These are phyloP conservation scores for Muricea muricata DNA, from an alignment of 92 coral and sea anemone species.

Conservation along the genomic window DNA sequence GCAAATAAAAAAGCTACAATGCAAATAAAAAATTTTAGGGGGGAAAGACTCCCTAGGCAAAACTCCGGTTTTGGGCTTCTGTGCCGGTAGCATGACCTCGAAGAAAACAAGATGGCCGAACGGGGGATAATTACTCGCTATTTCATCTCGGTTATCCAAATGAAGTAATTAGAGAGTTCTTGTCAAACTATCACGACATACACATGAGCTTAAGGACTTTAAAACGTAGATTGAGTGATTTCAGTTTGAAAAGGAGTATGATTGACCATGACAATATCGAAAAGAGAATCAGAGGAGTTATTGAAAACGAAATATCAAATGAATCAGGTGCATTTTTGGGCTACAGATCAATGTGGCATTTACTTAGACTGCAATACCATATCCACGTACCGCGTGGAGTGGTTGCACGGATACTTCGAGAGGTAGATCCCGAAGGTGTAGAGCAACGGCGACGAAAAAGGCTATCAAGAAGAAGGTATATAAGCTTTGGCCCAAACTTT, in stretches of 20 bases:
- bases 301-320: constrained; percentile 15
- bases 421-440: constrained; percentile 64
- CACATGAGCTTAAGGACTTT: constrained; percentile 53
- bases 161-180: constrained; percentile 54
- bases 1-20: too few relatives aligned
- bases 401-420: constrained; percentile 44
- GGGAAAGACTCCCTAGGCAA: too few relatives aligned
- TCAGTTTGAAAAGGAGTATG: constrained; percentile 34
- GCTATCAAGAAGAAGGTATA: constrained; percentile 35
- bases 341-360: constrained; percentile 66
- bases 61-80: too few relatives aligned
- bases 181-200: constrained; percentile 43
- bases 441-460: constrained; percentile 53
- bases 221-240: constrained; percentile 61
- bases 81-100: too few relatives aligned
- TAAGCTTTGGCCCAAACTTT: constrained; percentile 67
- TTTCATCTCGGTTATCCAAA: constrained; percentile 56
- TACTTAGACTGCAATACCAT: constrained; percentile 52
- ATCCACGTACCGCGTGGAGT: constrained; percentile 49
- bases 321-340: constrained; percentile 57
- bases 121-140: constrained; percentile 19
- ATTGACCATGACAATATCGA: too few relatives aligned
- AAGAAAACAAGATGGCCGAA: neutral
- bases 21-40: too few relatives aligned
- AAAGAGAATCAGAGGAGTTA: constrained; percentile 32